phyloP scores from a whole-genome alignment of 1,140 invertebrate genomes.

The Pseudachorutes palmiensis region DNA sequence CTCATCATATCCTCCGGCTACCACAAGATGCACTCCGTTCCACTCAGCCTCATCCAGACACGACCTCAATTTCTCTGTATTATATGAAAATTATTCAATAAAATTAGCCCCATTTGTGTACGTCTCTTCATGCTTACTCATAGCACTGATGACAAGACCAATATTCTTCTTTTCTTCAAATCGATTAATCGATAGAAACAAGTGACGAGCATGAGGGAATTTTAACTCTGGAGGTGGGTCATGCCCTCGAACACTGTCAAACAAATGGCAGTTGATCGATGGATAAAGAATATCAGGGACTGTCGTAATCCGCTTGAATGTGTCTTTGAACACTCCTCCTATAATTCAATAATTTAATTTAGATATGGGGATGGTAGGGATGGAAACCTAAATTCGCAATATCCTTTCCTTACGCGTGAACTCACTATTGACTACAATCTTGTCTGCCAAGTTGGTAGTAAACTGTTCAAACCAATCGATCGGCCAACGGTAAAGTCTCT shows the following conservation, averaged over 20 bases:
- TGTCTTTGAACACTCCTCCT: constrained; percentile 68
- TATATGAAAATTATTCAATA: too few relatives aligned
- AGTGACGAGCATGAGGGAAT: constrained; percentile 47
- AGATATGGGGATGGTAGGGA: too few relatives aligned
- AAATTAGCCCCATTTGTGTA: neutral
- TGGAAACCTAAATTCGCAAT: too few relatives aligned
- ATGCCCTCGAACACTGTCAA: constrained; percentile 51
- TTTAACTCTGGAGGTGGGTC: neutral
- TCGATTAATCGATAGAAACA: constrained; percentile 91
- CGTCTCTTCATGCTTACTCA: constrained; percentile 53
- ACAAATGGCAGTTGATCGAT: constrained; percentile 73
- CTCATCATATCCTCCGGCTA: constrained; percentile 94
- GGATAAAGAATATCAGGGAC: constrained; percentile 84
- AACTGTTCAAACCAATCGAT: constrained; percentile 87
- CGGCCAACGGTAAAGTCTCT: constrained; percentile 74
- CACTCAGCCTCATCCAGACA: constrained; percentile 49
- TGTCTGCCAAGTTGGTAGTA: constrained; percentile 75
- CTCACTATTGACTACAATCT: constrained; percentile 88
- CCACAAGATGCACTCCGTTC: constrained; percentile 67
- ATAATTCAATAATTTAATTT: constrained; percentile 39
- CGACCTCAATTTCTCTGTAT: constrained; percentile 34
- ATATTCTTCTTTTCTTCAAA: constrained; percentile 97
- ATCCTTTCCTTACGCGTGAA: constrained; percentile 72
- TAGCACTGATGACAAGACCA: constrained; percentile 67
- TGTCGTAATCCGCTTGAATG: constrained; percentile 63